phyloP scores from a whole-genome alignment of 2,888 invertebrate genomes.

The Phalera bucephala region DNA sequence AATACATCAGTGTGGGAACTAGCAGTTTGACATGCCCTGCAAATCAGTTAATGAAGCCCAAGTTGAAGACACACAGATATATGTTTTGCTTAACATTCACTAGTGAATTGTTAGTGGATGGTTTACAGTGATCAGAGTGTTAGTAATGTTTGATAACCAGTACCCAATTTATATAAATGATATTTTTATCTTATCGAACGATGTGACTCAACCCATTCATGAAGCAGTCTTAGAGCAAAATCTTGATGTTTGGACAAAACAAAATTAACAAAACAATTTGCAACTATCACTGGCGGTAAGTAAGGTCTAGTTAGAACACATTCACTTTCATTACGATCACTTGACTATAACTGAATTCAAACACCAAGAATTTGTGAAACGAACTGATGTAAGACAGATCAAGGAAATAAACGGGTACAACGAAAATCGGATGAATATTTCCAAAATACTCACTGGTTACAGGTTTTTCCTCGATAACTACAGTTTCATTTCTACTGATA shows the following conservation, averaged over 20 bases:
- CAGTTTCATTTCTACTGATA: slow-evolving; percentile 67
- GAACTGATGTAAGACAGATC: slow-evolving; percentile 40
- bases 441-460: slow-evolving; percentile 75
- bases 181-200: slow-evolving; percentile 61
- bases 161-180: slow-evolving; percentile 47
- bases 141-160: slow-evolving; percentile 52
- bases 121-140: slow-evolving; percentile 40
- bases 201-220: slow-evolving; percentile 58
- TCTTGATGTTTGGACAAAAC: slow-evolving; percentile 37
- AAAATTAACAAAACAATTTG: slow-evolving; percentile 17
- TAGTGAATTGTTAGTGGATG: slow-evolving; percentile 57
- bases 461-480: slow-evolving; percentile 68
- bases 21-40: slow-evolving; percentile 77
- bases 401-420: slow-evolving; percentile 46
- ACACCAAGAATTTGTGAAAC: slow-evolving; percentile 54
- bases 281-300: slow-evolving; percentile 23
- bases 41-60: slow-evolving; percentile 81
- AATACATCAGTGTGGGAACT: slow-evolving; percentile 65
- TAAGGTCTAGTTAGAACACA: slow-evolving; percentile 32
- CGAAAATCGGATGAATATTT: slow-evolving; percentile 46
- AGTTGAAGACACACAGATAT: slow-evolving; percentile 82
- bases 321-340: slow-evolving; percentile 49
- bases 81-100: slow-evolving; percentile 52
- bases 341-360: slow-evolving; percentile 31
- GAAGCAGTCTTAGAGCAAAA: slow-evolving; percentile 50